These are phyloP conservation scores for Tipula helvola DNA, from an alignment of 2,888 invertebrate genomes.

Conservation along the genomic window DNA sequence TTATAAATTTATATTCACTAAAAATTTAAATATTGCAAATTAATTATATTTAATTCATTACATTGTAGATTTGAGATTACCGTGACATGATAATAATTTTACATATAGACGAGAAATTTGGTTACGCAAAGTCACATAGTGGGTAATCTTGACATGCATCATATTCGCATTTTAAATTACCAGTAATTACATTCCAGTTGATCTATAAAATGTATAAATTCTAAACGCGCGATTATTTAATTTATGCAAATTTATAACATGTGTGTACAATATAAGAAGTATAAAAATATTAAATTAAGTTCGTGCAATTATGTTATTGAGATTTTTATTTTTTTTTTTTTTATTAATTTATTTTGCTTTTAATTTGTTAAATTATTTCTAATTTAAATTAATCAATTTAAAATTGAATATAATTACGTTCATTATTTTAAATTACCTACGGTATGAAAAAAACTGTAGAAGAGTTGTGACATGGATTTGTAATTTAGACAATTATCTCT, in stretches of 20 bases:
- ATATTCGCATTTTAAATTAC: background rate
- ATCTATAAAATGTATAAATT: background rate
- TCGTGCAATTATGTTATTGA: background rate
- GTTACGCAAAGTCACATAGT: background rate
- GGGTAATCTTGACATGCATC: background rate
- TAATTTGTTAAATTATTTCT: background rate
- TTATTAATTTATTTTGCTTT: background rate
- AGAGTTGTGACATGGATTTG: background rate
- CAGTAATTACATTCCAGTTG: background rate
- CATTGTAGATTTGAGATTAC: too few relatives aligned
- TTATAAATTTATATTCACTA: background rate
- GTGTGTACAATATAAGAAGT: background rate
- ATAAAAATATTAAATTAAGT: background rate
- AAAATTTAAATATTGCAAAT: background rate
- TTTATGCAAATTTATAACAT: background rate
- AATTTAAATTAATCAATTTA: background rate
- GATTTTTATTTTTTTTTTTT: background rate
- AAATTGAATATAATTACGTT: background rate
- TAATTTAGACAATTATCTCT: background rate
- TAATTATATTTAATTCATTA: background rate
- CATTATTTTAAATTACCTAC: background rate
- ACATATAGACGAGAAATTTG: too few relatives aligned
- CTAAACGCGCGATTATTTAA: background rate
- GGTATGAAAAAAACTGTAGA: background rate
- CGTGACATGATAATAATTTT: too few relatives aligned